Conservation (phyloP, 2,113 vertebrate species). For the Balaeniceps rex region DNA sequence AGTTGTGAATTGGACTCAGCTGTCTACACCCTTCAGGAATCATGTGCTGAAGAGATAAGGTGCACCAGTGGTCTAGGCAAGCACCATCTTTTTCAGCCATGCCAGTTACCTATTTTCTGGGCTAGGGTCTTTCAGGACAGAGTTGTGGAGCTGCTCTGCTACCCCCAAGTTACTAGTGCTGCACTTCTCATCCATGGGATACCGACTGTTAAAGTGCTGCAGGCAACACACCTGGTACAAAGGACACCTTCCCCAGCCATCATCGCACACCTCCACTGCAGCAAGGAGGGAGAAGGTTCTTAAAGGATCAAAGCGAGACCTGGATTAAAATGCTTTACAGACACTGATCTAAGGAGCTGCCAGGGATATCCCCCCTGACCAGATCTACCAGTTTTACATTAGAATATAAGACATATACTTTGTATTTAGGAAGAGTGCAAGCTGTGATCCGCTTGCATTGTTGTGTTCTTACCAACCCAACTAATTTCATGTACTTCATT, state of each 20-base stretch:
- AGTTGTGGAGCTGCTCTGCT: background rate
- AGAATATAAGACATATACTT: background rate
- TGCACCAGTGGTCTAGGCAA: background rate
- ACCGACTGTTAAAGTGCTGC: background rate
- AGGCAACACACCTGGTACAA: background rate
- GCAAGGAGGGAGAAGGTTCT: background rate
- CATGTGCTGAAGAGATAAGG: background rate
- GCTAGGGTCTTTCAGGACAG: background rate
- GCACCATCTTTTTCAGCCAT: background rate
- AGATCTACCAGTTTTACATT: background rate
- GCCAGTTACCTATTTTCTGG: background rate
- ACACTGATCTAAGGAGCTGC: background rate
- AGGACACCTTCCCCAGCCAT: background rate
- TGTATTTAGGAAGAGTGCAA: background rate
- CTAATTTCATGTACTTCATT: background rate
- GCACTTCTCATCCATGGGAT: background rate
- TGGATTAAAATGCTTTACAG: background rate
- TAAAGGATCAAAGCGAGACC: background rate
- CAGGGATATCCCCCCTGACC: background rate
- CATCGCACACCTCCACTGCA: background rate
- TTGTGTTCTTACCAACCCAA: background rate
- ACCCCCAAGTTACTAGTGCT: background rate
- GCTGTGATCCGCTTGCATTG: background rate
- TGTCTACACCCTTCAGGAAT: background rate
- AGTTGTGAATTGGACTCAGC: background rate